Base-by-base conservation (phyloP, 1,140 invertebrate genomes). In the Arctopsyche grandis region DNA sequence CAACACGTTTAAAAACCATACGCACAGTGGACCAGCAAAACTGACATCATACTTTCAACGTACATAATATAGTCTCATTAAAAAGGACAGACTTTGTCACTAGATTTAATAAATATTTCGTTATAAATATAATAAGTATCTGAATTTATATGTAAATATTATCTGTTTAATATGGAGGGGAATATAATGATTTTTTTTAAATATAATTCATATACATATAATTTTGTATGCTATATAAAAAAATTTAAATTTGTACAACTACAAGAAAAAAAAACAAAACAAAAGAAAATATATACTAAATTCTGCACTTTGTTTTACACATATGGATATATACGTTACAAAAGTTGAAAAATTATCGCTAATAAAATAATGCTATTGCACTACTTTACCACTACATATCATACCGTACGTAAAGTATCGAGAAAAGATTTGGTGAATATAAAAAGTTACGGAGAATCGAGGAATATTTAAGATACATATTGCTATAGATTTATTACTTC, bases 161-260 rank as follows among this genome's bases (percentile, higher is more conserved):
- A 66, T 66, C 24, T 66, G 21, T 21, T 60, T 21, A 66, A 66
- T 66, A 66, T 66, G 63, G 63, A 66, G 63, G 63, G 24, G 63
- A 19, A 66, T 66, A 66, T 66, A 66, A 66, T 38, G 29, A 38
- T 38, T 38, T 38, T 38, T 66, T 66, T 26, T 26, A 1, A 9
- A 66, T 60, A 19, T 9, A 19, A 60, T 60, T 19, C 56, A 19
- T 60, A 66, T 66, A 24, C 9, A 66, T 66, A 63, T 63, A 19
- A 12, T 66, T 66, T 26, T 24, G 9, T 60, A 16, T 60, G n/a
- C n/a, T n/a, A n/a, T n/a, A n/a, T 22, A 29, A 26, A 66, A 66
- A 66, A 66, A 26, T 66, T 66, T 22, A 29, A 66, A 66, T 22
- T 66, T 66, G 21, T 29, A 66, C n/a, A 66, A 66, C 63, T 26